A percentile compares a stretch with the other conserved stretches of the same genome.
These are phyloP conservation scores for Muntiacus muntjak DNA, from an alignment of 2,113 vertebrate species.

Conservation along the genomic window DNA sequence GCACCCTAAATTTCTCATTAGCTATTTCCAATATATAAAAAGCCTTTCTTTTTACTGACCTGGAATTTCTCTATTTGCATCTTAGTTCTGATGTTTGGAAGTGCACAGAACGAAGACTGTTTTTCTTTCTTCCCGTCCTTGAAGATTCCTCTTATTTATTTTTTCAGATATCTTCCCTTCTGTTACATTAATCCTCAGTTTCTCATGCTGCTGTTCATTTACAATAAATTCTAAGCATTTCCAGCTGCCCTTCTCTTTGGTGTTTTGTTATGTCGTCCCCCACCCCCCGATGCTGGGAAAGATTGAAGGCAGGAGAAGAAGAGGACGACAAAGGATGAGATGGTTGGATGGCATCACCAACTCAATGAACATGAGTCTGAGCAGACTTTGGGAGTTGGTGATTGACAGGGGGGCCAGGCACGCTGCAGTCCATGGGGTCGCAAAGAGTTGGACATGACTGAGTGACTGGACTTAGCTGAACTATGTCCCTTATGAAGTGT, in stretches of 20 bases:
- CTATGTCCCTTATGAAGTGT: not conserved
- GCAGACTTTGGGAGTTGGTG: not conserved
- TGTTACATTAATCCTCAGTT: not conserved
- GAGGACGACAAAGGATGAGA: no score
- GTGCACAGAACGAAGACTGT: not conserved
- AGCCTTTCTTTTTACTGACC: not conserved
- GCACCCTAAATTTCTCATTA: not conserved
- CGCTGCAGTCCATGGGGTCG: not conserved
- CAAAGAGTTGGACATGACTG: not conserved
- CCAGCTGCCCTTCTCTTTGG: not conserved
- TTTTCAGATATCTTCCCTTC: not conserved
- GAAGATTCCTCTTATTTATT: not conserved
- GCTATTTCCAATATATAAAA: not conserved
- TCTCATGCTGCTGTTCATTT: not conserved
- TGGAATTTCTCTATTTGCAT: not conserved
- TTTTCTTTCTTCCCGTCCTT: not conserved
- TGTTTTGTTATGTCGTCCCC: not conserved
- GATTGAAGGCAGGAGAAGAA: no score
- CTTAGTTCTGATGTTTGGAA: not conserved
- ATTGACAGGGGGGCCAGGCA: not conserved
- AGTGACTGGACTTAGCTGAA: not conserved
- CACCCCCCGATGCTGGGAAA: no score
- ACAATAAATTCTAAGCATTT: not conserved
- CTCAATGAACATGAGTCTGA: not conserved
- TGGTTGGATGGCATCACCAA: no score